Evolutionary conservation across 1,140 invertebrate genomes (phyloP), one percentile per base, ranked within the genome.

Genomic region (Linepithema humile): DNA sequence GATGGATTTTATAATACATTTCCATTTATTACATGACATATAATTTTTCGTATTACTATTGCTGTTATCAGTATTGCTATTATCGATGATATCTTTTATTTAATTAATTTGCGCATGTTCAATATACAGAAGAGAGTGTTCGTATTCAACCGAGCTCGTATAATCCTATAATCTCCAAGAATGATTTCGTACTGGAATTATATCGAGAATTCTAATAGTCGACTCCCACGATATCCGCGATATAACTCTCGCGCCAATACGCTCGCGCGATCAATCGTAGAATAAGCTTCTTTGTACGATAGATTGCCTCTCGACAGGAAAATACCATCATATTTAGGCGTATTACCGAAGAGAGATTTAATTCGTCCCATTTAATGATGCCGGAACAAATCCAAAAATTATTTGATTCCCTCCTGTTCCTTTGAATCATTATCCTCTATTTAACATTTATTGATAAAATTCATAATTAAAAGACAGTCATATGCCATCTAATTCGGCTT

Each of bases 281-380:
- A 80, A 80, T 80, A 80, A 80, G 75, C 75, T 80, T 70, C 75
- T 80, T 80, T 80, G 67, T 70, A 55, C 75, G 75, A 80, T 80
- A 55, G 75, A 80, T 80, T 43, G 48, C 75, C 64, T 35, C 35
- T 32, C 48, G 75, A 55, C 57, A 23, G 26, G 73, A 32, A 69
- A 57, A 80, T 69, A 69, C 38, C 48, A 26, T 57, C 48, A 20
- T 55, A 70, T 78, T 78, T 78, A 69, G 62, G 55, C 48, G 35
- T 78, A 67, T 53, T 69, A 69, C 3, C 75, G 48, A 29, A 17
- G 64, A 55, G 40, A 50, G 45, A 55, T 78, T 78, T 78, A 69
- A 67, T 10, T 29, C 23, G 15, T 45, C 65, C 6, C 6, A 2
- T 12, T 26, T 5, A 7, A 9, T 17, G 23, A 55, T 17, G 6